Base-by-base conservation (phyloP, 1,140 invertebrate species). In the Conopomorpha cramerella region DNA sequence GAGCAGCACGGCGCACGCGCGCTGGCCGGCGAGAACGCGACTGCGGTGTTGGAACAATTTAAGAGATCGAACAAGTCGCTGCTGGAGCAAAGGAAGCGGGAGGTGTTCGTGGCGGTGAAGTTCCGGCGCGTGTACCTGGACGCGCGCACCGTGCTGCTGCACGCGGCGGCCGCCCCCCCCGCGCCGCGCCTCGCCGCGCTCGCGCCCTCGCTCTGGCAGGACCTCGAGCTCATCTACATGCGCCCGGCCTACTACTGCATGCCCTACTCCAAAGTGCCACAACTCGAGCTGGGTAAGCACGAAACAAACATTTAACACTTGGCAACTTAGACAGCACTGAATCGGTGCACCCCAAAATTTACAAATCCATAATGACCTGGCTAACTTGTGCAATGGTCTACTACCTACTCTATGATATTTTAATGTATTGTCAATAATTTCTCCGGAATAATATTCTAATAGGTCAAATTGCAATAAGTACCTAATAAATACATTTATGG, bases 51-150 rank as follows among this genome's bases (percentile, higher is more conserved):
- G 6, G n/a, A 51, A 51, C 14, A 34, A 32, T 8, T 65, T 59
- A 16, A 56, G 57, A 34, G 30, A 28, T 4, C 16, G 38, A 0
- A 43, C 43, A 17, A 36, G 49, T 2, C 45, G 34, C 8, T 39
- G 18, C 6, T 51, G 23, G 38, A 52, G 30, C 43, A 32, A 34
- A 55, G 53, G 11, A 49, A 54, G n/a, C 50, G 48, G 16, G 39
- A 55, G 0, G 36, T 60, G 6, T 46, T 57, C 16, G 35, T 47
- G 2, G 34, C 44, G 16, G 19, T 46, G 3, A 61, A 58, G 35
- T 35, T 68, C 17, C 63, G 65, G 35, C 49, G 58, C 8, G 16
- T 65, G 11, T 71, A 60, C 45, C 38, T 68, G 27, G 59, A 72
- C 25, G 39, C 30, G 1, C 51, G 36, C 25, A 55, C 57, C 0